Conservation (phyloP, 1,140 invertebrate genomes). For the Diachasmimorpha longicaudata region DNA sequence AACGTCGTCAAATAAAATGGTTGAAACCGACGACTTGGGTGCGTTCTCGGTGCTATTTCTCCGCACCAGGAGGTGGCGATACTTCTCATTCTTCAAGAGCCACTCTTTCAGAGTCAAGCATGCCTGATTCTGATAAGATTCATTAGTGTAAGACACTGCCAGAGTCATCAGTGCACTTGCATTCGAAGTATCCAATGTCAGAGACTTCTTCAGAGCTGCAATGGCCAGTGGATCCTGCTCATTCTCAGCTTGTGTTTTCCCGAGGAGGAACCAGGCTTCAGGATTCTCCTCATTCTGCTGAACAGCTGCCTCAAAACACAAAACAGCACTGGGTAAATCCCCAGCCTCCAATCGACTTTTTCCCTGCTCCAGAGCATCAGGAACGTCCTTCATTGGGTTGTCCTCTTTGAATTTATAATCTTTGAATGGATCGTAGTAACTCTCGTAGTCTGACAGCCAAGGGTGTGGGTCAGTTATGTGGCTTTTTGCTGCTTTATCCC, state of each 20-base stretch:
- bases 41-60: neutral
- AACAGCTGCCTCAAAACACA: conserved; percentile 96
- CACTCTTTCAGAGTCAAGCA: conserved; percentile 78
- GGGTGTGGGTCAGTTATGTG: conserved; percentile 64
- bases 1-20: conserved; percentile 58
- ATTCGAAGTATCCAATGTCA: conserved; percentile 84
- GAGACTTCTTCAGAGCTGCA: conserved; percentile 83
- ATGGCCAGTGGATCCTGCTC: conserved; percentile 87
- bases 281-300: conserved; percentile 82
- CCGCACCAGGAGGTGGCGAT: conserved; percentile 73
- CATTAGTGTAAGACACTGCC: conserved; percentile 95
- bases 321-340: conserved; percentile 92
- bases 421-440: conserved; percentile 71
- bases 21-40: conserved; percentile 43
- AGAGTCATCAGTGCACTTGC: conserved; percentile 85
- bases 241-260: conserved; percentile 92
- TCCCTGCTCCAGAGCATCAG: conserved; percentile 87
- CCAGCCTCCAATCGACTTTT: conserved; percentile 81
- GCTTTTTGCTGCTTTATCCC: conserved; percentile 72
- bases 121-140: conserved; percentile 80
- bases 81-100: conserved; percentile 86
- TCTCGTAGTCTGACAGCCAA: conserved; percentile 73
- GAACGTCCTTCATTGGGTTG: conserved; percentile 83
- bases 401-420: conserved; percentile 85
- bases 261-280: conserved; percentile 83